phyloP scores from a whole-genome alignment of 2,113 vertebrate genomes.

The Nothobranchius kuhntae region DNA sequence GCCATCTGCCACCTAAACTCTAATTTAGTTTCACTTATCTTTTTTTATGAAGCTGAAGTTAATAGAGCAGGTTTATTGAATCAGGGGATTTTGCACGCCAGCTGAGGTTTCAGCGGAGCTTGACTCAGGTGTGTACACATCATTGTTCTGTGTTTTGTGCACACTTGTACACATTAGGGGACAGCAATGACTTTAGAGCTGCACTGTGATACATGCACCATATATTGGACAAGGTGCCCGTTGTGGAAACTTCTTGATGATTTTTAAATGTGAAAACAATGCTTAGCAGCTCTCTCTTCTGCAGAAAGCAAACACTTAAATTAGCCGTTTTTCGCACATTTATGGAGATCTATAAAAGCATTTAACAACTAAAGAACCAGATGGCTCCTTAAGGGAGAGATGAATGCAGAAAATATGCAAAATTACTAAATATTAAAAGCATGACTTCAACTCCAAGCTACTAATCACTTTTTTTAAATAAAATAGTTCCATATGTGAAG shows the following conservation, averaged over 20 bases:
- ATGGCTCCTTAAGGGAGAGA: background rate
- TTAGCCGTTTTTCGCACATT: background rate
- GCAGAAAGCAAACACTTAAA: background rate
- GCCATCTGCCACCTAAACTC: constrained; percentile 76
- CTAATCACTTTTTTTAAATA: background rate
- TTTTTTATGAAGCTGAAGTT: constrained; percentile 67
- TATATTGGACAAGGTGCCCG: background rate
- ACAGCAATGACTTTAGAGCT: constrained; percentile 5
- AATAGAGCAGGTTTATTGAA: constrained; percentile 72
- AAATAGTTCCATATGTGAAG: background rate
- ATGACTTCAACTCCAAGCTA: background rate
- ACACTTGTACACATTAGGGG: constrained; percentile 19
- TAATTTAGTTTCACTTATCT: constrained; percentile 74
- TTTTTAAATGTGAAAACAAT: background rate
- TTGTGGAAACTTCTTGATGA: background rate
- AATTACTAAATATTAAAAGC: background rate
- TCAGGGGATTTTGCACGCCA: constrained; percentile 64
- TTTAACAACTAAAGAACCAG: background rate
- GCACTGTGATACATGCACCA: constrained; percentile 1
- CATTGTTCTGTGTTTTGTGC: constrained; percentile 37
- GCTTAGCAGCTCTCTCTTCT: background rate
- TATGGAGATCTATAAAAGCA: background rate
- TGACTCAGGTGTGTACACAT: constrained; percentile 31
- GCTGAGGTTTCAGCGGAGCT: constrained; percentile 54
- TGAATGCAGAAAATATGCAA: constrained; percentile 1